A percentile compares a stretch with the other conserved stretches of the same genome.
Evolutionary conservation across 2,888 invertebrate genomes (phyloP).

Genomic region (Dascillus cervinus): DNA sequence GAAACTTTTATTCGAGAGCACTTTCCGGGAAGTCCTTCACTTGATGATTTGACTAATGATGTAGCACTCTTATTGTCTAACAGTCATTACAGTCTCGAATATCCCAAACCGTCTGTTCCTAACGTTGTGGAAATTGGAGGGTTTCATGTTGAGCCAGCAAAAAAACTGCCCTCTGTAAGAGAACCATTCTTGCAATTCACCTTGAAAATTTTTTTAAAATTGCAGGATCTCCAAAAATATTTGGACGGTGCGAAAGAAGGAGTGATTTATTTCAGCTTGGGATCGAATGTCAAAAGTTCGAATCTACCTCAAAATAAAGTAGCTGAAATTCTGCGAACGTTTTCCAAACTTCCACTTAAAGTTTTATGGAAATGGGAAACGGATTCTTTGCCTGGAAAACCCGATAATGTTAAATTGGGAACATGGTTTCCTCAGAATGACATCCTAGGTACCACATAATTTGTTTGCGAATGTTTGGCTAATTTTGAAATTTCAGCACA

Average conservation of each 20-base stretch:
- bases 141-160: background rate
- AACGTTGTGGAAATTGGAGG: too few species aligned
- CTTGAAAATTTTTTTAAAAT: background rate
- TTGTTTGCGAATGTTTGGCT: too few species aligned
- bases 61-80: too few species aligned
- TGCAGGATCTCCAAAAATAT: constrained; percentile 22
- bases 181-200: background rate
- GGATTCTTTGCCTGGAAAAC: constrained; percentile 18
- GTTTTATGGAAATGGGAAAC: constrained; percentile 28
- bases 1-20: too few species aligned
- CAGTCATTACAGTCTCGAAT: too few species aligned
- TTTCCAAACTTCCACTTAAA: constrained; percentile 22
- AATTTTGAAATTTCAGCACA: constrained; percentile 2
- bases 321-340: constrained; percentile 20
- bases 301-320: constrained; percentile 19
- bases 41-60: too few species aligned
- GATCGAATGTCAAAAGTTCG: constrained; percentile 25
- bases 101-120: too few species aligned
- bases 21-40: too few species aligned
- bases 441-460: constrained; percentile 1
- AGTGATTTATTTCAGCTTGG: constrained; percentile 28
- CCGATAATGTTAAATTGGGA: constrained; percentile 23
- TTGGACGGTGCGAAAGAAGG: constrained; percentile 23
- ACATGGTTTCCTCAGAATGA: constrained; percentile 3
- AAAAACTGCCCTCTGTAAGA: constrained; percentile 1